Evolutionary conservation across 2,797 vertebrate genomes (phyloP), one percentile per base, ranked within the genome.

Genomic region (Enoplosus armatus): DNA sequence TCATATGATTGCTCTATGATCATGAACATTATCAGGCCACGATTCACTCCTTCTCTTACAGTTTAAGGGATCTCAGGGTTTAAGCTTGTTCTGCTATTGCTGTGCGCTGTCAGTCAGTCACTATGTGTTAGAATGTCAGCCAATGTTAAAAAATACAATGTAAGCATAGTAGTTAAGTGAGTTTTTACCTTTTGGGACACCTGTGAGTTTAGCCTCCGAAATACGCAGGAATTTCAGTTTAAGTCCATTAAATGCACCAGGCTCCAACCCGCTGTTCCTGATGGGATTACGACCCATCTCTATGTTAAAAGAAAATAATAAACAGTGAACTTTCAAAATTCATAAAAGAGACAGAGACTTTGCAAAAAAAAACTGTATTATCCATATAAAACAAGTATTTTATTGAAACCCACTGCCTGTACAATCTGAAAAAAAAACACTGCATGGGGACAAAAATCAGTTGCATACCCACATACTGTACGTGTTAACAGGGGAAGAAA

Each of bases 251-350:
- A 65, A 65, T 4, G 63, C 63, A 16, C 63, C 63, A 2, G 29
- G 29, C 47, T 65, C 47, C 47, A 65, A 35, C 24, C 63, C 63
- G 9, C 45, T 51, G 63, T 65, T 65, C 31, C 15, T 65, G 63
- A 65, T 35, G 45, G 63, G 63, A 35, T 65, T 65, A 24, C 63
- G 63, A 9, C 63, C 63, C n/a, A 65, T 50, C 47, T 65, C 63
- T 65, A 12, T 33, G n/a, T 35, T 31, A 8, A 26, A 24, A 15
- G 4, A 10, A n/a, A 29, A 50, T 4, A 27, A 14, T 2, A 31
- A 47, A 64, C 45, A 24, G 35, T 15, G 43, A 8, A 51, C 29
- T 16, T 51, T 50, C 1, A 24, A 15, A 14, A 10, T 3, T 16
- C 6, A 8, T 2, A 29, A 24, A 6, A 4, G 5, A 2, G 10